phyloP scores from a whole-genome alignment of 1,140 invertebrate species.

The Ceratosolen solmsi region DNA sequence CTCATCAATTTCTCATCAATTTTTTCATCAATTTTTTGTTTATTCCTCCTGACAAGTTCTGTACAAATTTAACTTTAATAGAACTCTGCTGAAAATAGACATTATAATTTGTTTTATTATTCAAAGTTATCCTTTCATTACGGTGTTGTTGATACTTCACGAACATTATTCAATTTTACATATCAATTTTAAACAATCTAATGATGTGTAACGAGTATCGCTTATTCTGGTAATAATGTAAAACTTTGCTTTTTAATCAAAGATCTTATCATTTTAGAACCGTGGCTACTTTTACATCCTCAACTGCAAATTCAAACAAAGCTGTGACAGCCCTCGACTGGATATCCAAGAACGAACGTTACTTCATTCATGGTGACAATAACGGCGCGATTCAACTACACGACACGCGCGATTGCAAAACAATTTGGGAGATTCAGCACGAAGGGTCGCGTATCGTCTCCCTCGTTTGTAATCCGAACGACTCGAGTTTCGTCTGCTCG shows the following conservation, averaged over 20 bases:
- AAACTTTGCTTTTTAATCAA: background rate
- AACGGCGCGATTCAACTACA: constrained; percentile 77
- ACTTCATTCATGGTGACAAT: constrained; percentile 78
- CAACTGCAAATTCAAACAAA: constrained; percentile 70
- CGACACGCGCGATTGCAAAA: constrained; percentile 79
- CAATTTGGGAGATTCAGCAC: constrained; percentile 76
- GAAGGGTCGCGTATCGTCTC: constrained; percentile 74
- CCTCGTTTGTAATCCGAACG: constrained; percentile 76
- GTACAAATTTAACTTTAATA: no score
- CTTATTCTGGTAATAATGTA: no score
- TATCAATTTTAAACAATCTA: no score
- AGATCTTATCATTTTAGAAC: constrained; percentile 68
- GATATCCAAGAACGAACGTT: constrained; percentile 79
- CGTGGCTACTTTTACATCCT: constrained; percentile 76
- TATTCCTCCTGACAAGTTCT: no score
- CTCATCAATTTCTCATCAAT: no score
- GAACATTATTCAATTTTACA: no score
- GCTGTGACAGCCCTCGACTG: constrained; percentile 79
- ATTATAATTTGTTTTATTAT: no score
- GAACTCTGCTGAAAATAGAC: no score
- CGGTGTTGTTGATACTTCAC: no score
- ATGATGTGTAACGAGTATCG: no score
- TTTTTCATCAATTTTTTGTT: no score
- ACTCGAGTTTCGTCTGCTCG: constrained; percentile 77
- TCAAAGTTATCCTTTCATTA: no score